phyloP scores from a whole-genome alignment of 2,888 invertebrate genomes.

The Hemicrepidius hirtus region DNA sequence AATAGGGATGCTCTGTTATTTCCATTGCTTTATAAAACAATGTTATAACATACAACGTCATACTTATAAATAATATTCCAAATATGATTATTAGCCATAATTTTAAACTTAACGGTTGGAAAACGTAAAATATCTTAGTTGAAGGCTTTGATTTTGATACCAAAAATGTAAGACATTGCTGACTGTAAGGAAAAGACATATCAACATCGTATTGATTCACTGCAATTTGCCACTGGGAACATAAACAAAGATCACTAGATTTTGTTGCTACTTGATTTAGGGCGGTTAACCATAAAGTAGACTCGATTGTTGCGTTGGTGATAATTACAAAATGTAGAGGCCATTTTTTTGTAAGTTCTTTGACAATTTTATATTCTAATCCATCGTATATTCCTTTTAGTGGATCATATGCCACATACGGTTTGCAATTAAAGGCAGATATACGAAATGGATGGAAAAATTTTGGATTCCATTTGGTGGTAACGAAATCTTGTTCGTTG shows the following conservation, averaged over 20 bases:
- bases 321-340: neutral
- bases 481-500: neutral
- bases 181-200: conserved; percentile 44
- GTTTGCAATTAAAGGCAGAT: conserved; percentile 21
- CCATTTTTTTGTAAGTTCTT: conserved; percentile 16
- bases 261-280: neutral
- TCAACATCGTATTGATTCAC: neutral
- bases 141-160: conserved; percentile 52
- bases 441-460: neutral
- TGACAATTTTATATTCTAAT: conserved; percentile 38
- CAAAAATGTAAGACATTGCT: conserved; percentile 54
- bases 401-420: conserved; percentile 14
- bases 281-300: neutral
- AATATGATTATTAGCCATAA: conserved; percentile 38
- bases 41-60: neutral
- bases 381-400: conserved; percentile 31
- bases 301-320: neutral
- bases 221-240: conserved; percentile 24
- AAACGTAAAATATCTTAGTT: conserved; percentile 25
- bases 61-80: neutral
- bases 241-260: conserved; percentile 6
- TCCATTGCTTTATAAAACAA: neutral
- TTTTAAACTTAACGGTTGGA: conserved; percentile 32
- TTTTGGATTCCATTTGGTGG: neutral
- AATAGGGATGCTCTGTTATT: conserved; percentile 26